Conservation (phyloP, 2,888 invertebrate genomes). For the Axea sp. region DNA sequence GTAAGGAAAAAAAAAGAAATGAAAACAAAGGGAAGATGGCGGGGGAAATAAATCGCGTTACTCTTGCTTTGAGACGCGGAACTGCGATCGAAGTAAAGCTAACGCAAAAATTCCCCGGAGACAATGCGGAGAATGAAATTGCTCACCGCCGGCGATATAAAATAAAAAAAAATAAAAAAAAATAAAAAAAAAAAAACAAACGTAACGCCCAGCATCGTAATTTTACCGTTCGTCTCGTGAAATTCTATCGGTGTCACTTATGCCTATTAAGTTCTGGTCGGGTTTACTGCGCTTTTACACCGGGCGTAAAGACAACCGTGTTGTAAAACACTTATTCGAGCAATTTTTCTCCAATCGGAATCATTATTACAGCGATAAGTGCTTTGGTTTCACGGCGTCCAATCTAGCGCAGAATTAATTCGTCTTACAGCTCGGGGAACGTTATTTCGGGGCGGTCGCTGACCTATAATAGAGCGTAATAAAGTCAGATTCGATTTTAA, state of each 20-base stretch:
- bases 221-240: constrained; percentile 21
- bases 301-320: constrained; percentile 1
- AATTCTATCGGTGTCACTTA: constrained; percentile 22
- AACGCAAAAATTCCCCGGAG: constrained; percentile 20
- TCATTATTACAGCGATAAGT: constrained; percentile 10
- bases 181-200: background rate
- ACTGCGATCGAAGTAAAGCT: constrained; percentile 37
- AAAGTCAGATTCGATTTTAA: constrained; percentile 10
- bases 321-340: constrained; percentile 8
- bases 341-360: constrained; percentile 1
- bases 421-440: background rate
- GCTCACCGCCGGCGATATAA: constrained; percentile 22
- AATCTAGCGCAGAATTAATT: constrained; percentile 8
- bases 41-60: too few species aligned
- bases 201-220: constrained; percentile 9
- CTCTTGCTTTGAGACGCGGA: too few species aligned
- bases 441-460: background rate
- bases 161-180: constrained; percentile 10
- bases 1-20: too few species aligned
- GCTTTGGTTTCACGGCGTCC: constrained; percentile 3
- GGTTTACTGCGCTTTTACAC: constrained; percentile 20
- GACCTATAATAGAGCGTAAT: constrained; percentile 1
- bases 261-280: constrained; percentile 3
- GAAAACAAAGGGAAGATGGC: too few species aligned
- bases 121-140: constrained; percentile 29